Evolutionary conservation across 2,113 vertebrate genomes (phyloP).

Genomic region (Cyprinus carpio): DNA sequence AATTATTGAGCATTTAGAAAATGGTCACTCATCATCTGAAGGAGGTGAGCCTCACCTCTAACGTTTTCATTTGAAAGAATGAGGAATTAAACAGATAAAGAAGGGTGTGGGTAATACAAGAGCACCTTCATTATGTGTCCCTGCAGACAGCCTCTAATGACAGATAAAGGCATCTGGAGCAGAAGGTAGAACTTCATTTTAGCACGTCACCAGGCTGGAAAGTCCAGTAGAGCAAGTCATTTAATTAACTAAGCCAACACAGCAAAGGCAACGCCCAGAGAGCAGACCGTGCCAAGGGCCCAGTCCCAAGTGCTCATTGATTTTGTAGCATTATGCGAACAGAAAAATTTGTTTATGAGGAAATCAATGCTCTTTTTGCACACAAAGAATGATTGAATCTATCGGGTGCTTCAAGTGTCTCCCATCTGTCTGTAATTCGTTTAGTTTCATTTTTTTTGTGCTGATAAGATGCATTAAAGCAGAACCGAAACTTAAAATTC

Average conservation of each 20-base stretch:
- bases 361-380: not conserved
- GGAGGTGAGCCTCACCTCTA: not conserved
- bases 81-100: constrained; percentile 4
- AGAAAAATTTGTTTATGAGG: not conserved
- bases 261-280: constrained; percentile 19
- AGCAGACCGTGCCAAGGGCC: not conserved
- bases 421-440: not conserved
- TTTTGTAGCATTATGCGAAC: not conserved
- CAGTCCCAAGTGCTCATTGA: not conserved
- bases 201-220: constrained; percentile 1
- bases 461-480: not conserved
- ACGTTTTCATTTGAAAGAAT: constrained; percentile 3
- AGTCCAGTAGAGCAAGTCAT: constrained; percentile 31
- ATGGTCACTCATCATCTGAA: not conserved
- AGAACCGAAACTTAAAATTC: constrained; percentile 11
- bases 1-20: not conserved
- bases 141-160: not conserved
- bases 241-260: constrained; percentile 28
- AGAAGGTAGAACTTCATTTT: constrained; percentile 16
- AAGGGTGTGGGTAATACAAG: constrained; percentile 15
- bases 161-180: constrained; percentile 20
- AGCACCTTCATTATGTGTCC: not conserved
- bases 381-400: not conserved
- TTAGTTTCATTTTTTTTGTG: not conserved
- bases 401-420: not conserved